Evolutionary conservation across 2,888 invertebrate species (phyloP).

Genomic region (Hydrotaea cyrtoneurina): DNA sequence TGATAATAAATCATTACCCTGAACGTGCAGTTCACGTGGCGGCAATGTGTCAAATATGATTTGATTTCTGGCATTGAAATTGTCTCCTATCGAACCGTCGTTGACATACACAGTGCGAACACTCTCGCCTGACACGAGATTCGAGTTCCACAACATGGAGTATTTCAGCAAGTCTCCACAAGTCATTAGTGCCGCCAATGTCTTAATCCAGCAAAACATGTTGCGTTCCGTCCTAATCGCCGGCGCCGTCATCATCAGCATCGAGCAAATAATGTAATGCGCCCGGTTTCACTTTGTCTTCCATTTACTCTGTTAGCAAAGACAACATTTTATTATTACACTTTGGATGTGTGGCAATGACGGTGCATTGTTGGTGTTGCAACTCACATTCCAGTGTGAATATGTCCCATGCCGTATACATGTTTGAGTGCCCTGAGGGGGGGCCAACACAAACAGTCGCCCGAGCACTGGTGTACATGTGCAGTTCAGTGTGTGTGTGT

Average conservation of each 20-base stretch:
- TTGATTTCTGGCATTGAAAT: slow-evolving; percentile 50
- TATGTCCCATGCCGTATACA: too few relatives aligned
- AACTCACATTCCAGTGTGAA: too few relatives aligned
- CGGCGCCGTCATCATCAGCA: background rate
- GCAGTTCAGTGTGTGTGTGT: background rate
- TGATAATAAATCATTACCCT: slow-evolving; percentile 46
- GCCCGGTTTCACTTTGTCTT: background rate
- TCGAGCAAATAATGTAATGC: background rate
- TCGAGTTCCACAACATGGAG: background rate
- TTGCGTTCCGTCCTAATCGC: slow-evolving; percentile 28
- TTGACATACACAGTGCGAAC: slow-evolving; percentile 1
- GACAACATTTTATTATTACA: too few relatives aligned
- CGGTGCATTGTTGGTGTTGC: too few relatives aligned
- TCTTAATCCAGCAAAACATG: slow-evolving; percentile 26
- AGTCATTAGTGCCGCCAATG: slow-evolving; percentile 24
- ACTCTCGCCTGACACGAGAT: background rate
- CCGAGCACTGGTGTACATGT: too few relatives aligned
- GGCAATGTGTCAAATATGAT: slow-evolving; percentile 42
- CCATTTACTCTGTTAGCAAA: too few relatives aligned
- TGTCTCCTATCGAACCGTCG: slow-evolving; percentile 27
- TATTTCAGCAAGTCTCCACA: background rate
- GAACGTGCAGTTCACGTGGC: background rate
- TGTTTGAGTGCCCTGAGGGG: too few relatives aligned
- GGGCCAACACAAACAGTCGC: too few relatives aligned
- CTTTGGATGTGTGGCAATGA: too few relatives aligned